Evolutionary conservation across 2,113 vertebrate genomes (phyloP), one percentile per base, ranked within the genome.

Genomic region (Mirza zaza): DNA sequence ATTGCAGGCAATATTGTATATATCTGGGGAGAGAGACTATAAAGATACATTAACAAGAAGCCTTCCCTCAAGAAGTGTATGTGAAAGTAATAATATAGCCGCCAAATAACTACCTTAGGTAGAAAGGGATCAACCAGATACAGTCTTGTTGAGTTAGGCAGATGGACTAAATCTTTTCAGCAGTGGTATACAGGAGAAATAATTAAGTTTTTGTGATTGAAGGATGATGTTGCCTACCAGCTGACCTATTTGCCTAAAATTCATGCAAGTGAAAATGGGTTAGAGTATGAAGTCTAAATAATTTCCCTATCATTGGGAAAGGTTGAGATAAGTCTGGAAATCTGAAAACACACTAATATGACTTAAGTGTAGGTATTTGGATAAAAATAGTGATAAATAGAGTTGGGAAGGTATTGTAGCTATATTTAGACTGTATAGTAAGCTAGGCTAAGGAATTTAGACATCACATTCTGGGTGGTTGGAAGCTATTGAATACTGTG

Each of bases 301-400:
- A 32, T 86, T 59, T 18, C 50, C 55, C 10, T 92, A 6, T 39
- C 34, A 1, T 36, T 80, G 76, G 25, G 12, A 89, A 92, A 89
- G 59, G 8, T 42, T 2, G 48, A 29, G 59, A 63, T 23, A 82
- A 68, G 20, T 68, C 75, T 87, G 13, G 9, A 34, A 75, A 55
- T 61, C 50, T 36, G 42, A 90, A 79, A 93, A 34, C 76, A 94
- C 10, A 50, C 59, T 6, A 52, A 1, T 76, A 90, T 34, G 18
- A 87, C 12, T 83, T 27, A 73, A 11, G 6, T 68, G 6, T 73
- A 57, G 8, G 39, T 83, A 88, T 65, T n/a, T 65, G 6, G 5
- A 68, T n/a, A 87, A 90, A 95, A 95, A 82, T 67, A 61, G 36
- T 81, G 36, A 94, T 23, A 85, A 84, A 65, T 84, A 67, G 67